phyloP scores from a whole-genome alignment of 2,113 vertebrate species.

The Todiramphus chloris region DNA sequence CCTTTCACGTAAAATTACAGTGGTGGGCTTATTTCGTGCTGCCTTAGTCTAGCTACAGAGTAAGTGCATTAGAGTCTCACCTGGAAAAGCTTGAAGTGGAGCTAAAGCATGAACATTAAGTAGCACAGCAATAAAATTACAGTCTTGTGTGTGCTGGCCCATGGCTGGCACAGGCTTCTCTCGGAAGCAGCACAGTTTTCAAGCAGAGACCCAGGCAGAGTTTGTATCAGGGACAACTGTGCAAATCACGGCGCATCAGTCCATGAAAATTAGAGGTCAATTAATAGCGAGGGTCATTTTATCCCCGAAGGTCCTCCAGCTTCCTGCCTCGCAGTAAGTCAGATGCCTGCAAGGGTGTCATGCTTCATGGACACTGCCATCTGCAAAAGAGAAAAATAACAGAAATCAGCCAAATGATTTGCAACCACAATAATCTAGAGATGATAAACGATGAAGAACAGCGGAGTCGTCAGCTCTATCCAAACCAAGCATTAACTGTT shows the following conservation, averaged over 20 bases:
- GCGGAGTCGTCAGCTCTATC: background rate
- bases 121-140: background rate
- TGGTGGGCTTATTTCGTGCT: background rate
- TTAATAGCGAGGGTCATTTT: background rate
- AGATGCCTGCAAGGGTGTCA: background rate
- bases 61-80: background rate
- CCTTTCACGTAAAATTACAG: background rate
- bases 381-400: background rate
- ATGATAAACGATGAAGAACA: background rate
- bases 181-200: background rate
- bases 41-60: background rate
- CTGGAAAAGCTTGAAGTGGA: background rate
- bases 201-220: background rate
- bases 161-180: background rate
- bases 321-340: background rate
- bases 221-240: accelerated
- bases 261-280: background rate
- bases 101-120: background rate
- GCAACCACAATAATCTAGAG: background rate
- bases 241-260: background rate
- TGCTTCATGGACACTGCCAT: background rate
- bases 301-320: background rate
- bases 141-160: background rate
- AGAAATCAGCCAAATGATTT: background rate
- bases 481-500: background rate